Base-by-base conservation (phyloP, 2,888 invertebrate genomes). In the Strigamia transsilvanica region DNA sequence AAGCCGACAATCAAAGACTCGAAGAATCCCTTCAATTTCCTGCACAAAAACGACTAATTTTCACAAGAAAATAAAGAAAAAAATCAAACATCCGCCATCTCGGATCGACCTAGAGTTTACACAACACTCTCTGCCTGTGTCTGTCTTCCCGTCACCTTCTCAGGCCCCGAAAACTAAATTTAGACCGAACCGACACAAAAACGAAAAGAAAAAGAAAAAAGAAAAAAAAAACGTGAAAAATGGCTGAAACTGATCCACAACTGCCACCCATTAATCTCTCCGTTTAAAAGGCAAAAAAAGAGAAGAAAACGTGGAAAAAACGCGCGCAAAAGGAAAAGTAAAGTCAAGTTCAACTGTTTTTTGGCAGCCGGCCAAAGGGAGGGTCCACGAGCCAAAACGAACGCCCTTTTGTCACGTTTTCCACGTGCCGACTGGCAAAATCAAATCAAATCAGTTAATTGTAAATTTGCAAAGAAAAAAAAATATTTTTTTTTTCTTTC, bases 1-100 rank as follows among this genome's bases (percentile, higher is more conserved):
- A 7, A 38, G 38, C 38, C 4, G 3, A 27, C 27, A 27, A 27
- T 27, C 27, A 27, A 27, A 27, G 27, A 27, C 3, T 27, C 27
- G 3, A 38, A 38, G 38, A 38, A 38, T 38, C 38, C 38, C 6
- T 38, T 38, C 61, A 66, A 66, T 66, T 66, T 66, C 61, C 61
- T 66, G 61, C n/a, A 18, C 18, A 21, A 12, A 61, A 61, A 23
- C 23, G 21, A 66, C 21, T 66, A 66, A 23, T 23, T 21, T 23
- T 66, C 61, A 66, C 46, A 46, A 5, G 46, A 46, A 46, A 46
- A 46, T 46, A n/a, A n/a, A 13, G 13, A 13, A 46, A 13, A 46
- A 46, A 66, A 66, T 66, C 21, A 23, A 12, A 66, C 61, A 66
- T 66, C 61, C 61, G 61, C 61, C 61, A 66, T 66, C 61, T 66